A percentile compares a stretch with the other conserved stretches of the same genome.
These are phyloP conservation scores for Hystrix brachyura DNA, from an alignment of 2,113 vertebrate genomes.

Conservation along the genomic window DNA sequence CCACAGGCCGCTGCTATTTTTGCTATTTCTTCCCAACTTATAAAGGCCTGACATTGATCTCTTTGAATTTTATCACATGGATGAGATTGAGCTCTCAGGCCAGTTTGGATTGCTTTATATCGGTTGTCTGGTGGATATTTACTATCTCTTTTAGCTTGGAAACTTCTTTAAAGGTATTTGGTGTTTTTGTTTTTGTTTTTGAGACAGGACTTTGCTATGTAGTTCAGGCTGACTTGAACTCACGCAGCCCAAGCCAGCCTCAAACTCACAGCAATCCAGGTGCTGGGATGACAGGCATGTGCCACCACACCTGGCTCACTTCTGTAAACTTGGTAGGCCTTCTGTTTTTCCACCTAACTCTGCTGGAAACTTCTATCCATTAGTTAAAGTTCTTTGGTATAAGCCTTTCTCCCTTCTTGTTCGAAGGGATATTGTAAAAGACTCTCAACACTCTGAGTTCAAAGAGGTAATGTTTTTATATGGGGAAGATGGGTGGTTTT, in stretches of 20 bases:
- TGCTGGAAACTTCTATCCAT: neutral
- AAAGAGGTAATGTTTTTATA: neutral
- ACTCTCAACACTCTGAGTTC: neutral
- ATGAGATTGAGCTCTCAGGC: neutral
- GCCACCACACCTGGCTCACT: too few relatives aligned
- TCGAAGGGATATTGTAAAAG: neutral
- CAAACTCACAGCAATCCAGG: too few relatives aligned
- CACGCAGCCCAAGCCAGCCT: too few relatives aligned
- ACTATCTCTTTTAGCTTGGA: neutral
- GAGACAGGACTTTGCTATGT: too few relatives aligned
- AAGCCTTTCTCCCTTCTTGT: neutral
- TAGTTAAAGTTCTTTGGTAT: neutral
- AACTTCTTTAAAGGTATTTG: too few relatives aligned
- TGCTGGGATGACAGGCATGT: too few relatives aligned
- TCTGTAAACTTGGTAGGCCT: neutral
- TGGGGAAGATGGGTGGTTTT: neutral
- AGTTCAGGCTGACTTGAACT: too few relatives aligned
- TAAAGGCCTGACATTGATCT: neutral
- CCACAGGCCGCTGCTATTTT: neutral
- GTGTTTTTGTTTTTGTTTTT: too few relatives aligned
- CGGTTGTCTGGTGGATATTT: neutral
- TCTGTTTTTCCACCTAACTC: neutral
- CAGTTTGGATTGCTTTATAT: neutral
- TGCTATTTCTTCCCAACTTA: rapidly evolving
- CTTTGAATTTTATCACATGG: neutral